Evolutionary conservation across 2,888 invertebrate species (phyloP), one percentile per base, ranked within the genome.

Genomic region (Noctua janthina): DNA sequence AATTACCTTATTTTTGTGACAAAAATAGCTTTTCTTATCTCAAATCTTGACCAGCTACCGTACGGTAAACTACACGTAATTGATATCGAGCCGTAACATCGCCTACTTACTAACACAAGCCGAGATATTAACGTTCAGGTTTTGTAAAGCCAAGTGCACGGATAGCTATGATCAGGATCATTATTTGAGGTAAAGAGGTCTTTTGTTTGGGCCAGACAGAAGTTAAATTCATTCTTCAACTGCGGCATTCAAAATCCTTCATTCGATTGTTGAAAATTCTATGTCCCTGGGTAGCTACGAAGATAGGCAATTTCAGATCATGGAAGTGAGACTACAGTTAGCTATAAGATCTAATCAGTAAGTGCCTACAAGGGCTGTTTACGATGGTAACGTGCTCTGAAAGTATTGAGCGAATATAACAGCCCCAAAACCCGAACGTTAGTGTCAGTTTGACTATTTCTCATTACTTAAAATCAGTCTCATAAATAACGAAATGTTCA

Each of bases 381-480:
- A 29, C 39, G 35, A 43, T 62, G 8, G 15, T 68, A 8, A 43
- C 1, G 1, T 62, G 43, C 7, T 75, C 35, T 51, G 35, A 68
- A 68, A 66, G 17, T 43, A 39, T 62, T 54, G 39, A 77, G 29
- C 49, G 39, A 66, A 10, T 51, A 74, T 0, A 72, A 56, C 29
- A 72, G 73, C 78, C 84, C 88, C 89, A 90, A 91, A 90, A 91
- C 84, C 89, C 89, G 85, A 88, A 89, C 85, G 89, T 85, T 84
- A 91, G 91, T 92, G 93, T 92, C 93, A 92, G 92, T 89, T 90
- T 90, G 94, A 93, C 89, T 93, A 94, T 92, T 91, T 87, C 84
- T 79, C 91, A 94, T 95, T 96, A 96, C 96, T 93, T 95, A 96
- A 96, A 96, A 96, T 96, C 96, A 96, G 96, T 96, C 96, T 96